Evolutionary conservation across 2,797 vertebrate species (phyloP), one percentile per base, ranked within the genome.

Genomic region (Novumbra hubbsi): DNA sequence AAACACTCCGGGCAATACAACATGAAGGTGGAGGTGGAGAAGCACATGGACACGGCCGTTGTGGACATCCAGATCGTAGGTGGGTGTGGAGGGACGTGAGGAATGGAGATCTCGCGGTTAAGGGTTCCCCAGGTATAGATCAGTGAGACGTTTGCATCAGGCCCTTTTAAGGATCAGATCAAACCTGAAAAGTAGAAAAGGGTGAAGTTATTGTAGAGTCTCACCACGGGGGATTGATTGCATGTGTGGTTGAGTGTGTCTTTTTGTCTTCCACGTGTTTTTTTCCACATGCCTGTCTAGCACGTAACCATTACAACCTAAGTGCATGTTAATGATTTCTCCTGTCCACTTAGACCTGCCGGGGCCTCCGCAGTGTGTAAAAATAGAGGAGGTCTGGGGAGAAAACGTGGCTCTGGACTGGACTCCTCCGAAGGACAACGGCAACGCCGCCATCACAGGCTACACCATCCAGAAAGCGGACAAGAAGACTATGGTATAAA

Each of bases 401-500:
- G 96, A 92, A 78, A 99, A 99, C 3, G 98, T 97, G 48, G 96
- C 96, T 83, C 91, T 99, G 65, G 92, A 94, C n/a, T 99, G 98
- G 98, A 95, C 90, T 28, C 95, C 95, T 50, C 98, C 98, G 1
- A 96, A 93, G 78, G 97, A 99, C 83, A 94, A 90, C 1, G 98
- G 98, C 60, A 99, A 99, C n/a, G 95, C 97, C 16, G 93, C 94
- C 68, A 98, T 99, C 78, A 97, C 92, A 28, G 98, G 98, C 71
- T 99, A 99, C 84, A 99, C 97, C 3, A 98, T 99, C 87, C 97
- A 99, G 91, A 99, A 99, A 91, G 98, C 98, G 30, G 98, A 99
- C 86, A 98, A 97, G 83, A 99, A 99, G 88, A 99, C 97, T 62
- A 99, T 99, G 98, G 98, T 99, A 87, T 85, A 90, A 86, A 12